Evolutionary conservation across 2,113 vertebrate species (phyloP).

Genomic region (Rhinolophus sinicus): DNA sequence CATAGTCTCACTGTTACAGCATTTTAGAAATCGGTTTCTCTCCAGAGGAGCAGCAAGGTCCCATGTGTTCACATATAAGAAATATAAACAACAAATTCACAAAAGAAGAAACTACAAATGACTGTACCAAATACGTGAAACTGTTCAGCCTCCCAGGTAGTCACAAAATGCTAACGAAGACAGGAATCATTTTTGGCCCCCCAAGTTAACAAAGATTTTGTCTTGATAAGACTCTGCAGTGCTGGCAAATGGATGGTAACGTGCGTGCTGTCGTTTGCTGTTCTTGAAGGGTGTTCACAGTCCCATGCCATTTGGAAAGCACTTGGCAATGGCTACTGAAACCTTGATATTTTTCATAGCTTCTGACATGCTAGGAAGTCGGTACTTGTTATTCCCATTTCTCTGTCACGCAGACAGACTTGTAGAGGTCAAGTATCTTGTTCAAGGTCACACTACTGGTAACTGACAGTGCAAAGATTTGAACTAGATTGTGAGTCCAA

Average conservation of each 20-base stretch:
- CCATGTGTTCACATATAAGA: background rate
- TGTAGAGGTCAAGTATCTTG: constrained; percentile 46
- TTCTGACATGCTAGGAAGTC: constrained; percentile 23
- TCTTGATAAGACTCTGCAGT: background rate
- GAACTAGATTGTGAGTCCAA: constrained; percentile 28
- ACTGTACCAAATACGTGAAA: background rate
- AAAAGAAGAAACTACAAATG: background rate
- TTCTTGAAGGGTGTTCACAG: background rate
- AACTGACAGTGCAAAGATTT: background rate
- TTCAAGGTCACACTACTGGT: background rate
- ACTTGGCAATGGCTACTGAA: background rate
- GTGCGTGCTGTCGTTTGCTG: background rate
- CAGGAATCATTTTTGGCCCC: background rate
- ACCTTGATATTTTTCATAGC: background rate
- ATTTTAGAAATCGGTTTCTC: constrained; percentile 24
- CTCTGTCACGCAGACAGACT: constrained; percentile 13
- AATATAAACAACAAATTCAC: background rate
- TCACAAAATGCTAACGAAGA: background rate
- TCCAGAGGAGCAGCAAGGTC: background rate
- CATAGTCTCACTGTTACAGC: background rate
- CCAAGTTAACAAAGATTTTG: background rate
- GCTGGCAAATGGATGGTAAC: background rate
- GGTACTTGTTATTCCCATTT: constrained; percentile 33
- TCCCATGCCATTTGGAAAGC: background rate
- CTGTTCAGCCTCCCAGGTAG: background rate